Percentiles rank a stretch among this genome's conserved stretches.
Evolutionary conservation across 2,888 invertebrate genomes (phyloP).

Genomic region (Chelonus formosanus): DNA sequence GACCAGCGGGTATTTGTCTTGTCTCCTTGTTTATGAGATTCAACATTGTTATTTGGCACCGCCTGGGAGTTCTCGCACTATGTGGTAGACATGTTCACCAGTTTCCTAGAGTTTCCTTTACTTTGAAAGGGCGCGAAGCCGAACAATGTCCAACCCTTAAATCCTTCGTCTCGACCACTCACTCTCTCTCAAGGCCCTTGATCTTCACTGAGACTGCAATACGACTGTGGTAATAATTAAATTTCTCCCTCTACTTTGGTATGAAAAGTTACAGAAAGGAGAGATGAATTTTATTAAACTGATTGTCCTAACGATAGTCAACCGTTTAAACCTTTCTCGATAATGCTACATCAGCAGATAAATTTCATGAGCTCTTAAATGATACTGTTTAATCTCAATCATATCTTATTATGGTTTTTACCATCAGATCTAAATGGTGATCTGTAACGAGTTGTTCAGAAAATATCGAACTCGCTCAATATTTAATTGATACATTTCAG

Average conservation of each 20-base stretch:
- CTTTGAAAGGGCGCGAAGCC: constrained; percentile 22
- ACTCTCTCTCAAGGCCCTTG: constrained; percentile 21
- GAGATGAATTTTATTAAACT: background rate
- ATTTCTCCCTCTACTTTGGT: constrained; percentile 5
- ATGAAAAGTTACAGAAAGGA: constrained; percentile 2
- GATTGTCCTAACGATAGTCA: constrained; percentile 5
- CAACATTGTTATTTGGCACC: constrained; percentile 66
- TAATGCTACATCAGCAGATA: constrained; percentile 1
- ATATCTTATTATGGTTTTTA: constrained; percentile 23
- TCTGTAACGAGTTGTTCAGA: constrained; percentile 28
- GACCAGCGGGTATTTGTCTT: constrained; percentile 65
- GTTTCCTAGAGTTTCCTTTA: constrained; percentile 32
- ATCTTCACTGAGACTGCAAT: constrained; percentile 19
- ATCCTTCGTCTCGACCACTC: constrained; percentile 32
- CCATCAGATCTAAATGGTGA: background rate
- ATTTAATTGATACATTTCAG: constrained; percentile 46
- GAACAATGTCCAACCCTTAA: constrained; percentile 38
- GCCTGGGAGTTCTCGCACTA: constrained; percentile 57
- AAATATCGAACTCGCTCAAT: constrained; percentile 33
- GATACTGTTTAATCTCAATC: constrained; percentile 26
- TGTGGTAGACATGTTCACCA: constrained; percentile 43
- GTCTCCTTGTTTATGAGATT: constrained; percentile 66
- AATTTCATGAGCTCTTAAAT: constrained; percentile 8
- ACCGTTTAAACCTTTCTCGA: background rate
- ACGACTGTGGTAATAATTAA: constrained; percentile 11